phyloP scores from a whole-genome alignment of 23 tunicate species.

The Ciona savignyi region DNA sequence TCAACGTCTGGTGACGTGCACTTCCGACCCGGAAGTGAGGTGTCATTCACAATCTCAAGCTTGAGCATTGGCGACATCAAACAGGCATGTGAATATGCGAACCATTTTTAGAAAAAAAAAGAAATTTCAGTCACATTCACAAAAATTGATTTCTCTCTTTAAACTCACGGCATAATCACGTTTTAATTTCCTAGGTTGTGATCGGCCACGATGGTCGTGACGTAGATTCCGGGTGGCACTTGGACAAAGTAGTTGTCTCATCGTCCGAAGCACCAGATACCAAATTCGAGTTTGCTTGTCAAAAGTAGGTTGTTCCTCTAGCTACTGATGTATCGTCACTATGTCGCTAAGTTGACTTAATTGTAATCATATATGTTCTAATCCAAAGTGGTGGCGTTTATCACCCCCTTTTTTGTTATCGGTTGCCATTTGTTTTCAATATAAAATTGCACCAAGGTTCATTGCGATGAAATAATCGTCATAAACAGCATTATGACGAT shows the following conservation, averaged over 20 bases:
- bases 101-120: neutral
- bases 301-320: conserved; percentile 71
- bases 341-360: too few species aligned
- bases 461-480: too few species aligned
- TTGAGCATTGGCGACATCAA: conserved; percentile 38
- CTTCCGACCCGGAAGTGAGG: conserved; percentile 23
- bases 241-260: conserved; percentile 49
- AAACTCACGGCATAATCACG: too few species aligned
- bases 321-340: too few species aligned
- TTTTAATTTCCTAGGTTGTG: too few species aligned
- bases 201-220: conserved; percentile 77
- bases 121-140: neutral
- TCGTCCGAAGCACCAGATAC: conserved; percentile 21
- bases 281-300: conserved; percentile 36
- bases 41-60: conserved; percentile 10
- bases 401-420: too few species aligned
- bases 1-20: conserved; percentile 16
- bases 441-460: too few species aligned
- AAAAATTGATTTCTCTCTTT: neutral
- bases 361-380: too few species aligned
- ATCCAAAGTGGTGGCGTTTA: too few species aligned
- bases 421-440: too few species aligned
- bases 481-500: too few species aligned
- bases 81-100: conserved; percentile 43
- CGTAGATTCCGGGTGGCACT: conserved; percentile 54